These are phyloP conservation scores for Dysmachus trigonus DNA, from an alignment of 2,888 invertebrate genomes.

Conservation along the genomic window DNA sequence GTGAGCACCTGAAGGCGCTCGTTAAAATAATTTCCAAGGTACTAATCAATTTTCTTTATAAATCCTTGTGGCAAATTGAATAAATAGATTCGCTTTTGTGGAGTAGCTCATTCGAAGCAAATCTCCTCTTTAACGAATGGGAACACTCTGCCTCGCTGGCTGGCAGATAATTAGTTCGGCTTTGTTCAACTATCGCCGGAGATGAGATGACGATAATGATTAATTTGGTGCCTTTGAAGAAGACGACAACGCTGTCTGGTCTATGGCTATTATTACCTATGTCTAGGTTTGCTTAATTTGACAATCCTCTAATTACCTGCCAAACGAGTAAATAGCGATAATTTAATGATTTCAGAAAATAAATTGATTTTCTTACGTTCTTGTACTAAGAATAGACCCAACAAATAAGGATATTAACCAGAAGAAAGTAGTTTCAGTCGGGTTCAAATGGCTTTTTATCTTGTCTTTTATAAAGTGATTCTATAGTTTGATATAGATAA, in stretches of 20 bases:
- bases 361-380: background rate
- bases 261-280: background rate
- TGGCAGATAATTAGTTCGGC: slow-evolving; percentile 16
- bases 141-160: background rate
- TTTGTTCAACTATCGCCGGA: slow-evolving; percentile 13
- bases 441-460: background rate
- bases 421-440: background rate
- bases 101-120: background rate
- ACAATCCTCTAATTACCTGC: background rate
- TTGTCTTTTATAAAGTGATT: too few species aligned
- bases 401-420: background rate
- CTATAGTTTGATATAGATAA: too few species aligned
- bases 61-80: slow-evolving; percentile 17
- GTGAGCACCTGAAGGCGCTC: slow-evolving; percentile 12
- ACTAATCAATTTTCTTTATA: slow-evolving; percentile 21
- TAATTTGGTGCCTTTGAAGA: slow-evolving; percentile 21
- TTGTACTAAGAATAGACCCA: background rate
- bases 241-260: background rate
- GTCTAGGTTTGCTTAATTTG: background rate
- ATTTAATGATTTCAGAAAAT: background rate
- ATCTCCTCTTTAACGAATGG: background rate
- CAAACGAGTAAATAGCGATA: background rate
- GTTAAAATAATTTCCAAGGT: slow-evolving; percentile 8
- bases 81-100: background rate
- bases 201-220: slow-evolving; percentile 10